Percentiles rank a stretch among this genome's conserved stretches.
Conservation (phyloP, 2,113 vertebrate genomes). For the Illadopsis cleaveri region DNA sequence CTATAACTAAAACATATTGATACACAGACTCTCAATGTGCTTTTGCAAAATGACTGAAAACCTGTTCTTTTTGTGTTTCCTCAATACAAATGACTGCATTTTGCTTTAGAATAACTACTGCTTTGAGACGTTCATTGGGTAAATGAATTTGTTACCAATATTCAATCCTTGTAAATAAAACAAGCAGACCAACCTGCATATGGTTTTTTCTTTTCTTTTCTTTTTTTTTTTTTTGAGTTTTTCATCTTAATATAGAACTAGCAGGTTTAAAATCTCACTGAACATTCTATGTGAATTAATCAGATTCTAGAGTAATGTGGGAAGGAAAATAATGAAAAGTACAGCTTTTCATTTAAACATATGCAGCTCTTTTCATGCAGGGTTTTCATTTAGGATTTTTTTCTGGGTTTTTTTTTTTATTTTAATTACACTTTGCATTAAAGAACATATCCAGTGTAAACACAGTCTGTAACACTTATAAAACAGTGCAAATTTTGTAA, state of each 20-base stretch:
- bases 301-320: conserved; percentile 61
- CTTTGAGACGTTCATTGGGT: conserved; percentile 35
- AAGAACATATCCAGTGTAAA: conserved; percentile 75
- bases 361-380: conserved; percentile 74
- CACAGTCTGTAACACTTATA: conserved; percentile 71
- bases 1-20: conserved; percentile 64
- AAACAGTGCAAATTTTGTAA: conserved; percentile 71
- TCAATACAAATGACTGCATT: conserved; percentile 51
- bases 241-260: conserved; percentile 75
- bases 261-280: conserved; percentile 72
- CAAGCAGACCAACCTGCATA: conserved; percentile 68
- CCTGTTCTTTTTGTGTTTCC: conserved; percentile 71
- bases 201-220: not conserved
- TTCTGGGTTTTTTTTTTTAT: not conserved
- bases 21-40: conserved; percentile 63
- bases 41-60: conserved; percentile 73
- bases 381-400: conserved; percentile 24
- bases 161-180: conserved; percentile 69
- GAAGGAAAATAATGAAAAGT: conserved; percentile 71
- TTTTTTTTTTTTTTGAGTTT: conserved; percentile 42
- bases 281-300: conserved; percentile 69
- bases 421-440: conserved; percentile 68
- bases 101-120: conserved; percentile 47
- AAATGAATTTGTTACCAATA: conserved; percentile 61
- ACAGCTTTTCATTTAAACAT: conserved; percentile 73